Percentiles rank a stretch among this genome's conserved stretches.
Conservation (phyloP, 2,888 invertebrate genomes). For the Hyalella azteca region DNA sequence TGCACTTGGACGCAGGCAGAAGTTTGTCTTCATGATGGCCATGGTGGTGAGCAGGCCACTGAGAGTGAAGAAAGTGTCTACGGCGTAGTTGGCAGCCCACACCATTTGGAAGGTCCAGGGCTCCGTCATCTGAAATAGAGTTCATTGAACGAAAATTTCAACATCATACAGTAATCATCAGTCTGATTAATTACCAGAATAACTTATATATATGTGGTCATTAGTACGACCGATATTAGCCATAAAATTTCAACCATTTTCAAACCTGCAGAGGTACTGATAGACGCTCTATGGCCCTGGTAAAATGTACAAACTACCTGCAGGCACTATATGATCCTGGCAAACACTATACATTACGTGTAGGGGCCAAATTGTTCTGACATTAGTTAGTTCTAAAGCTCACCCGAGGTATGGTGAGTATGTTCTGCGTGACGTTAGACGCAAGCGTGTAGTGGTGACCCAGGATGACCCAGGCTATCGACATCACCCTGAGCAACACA, state of each 20-base stretch:
- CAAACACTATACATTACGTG: too few species aligned
- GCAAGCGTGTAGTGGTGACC: slow-evolving; percentile 49
- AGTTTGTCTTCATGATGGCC: slow-evolving; percentile 20
- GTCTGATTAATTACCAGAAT: too few species aligned
- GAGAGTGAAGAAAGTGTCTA: slow-evolving; percentile 52
- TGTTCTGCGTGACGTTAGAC: not conserved
- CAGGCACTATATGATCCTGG: too few species aligned
- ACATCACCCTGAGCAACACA: slow-evolving; percentile 46
- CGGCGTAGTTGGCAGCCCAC: slow-evolving; percentile 40
- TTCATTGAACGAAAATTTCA: too few species aligned
- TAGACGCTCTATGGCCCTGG: too few species aligned
- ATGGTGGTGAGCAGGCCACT: slow-evolving; percentile 44
- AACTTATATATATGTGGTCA: too few species aligned
- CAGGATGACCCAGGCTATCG: slow-evolving; percentile 48
- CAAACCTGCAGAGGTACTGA: too few species aligned
- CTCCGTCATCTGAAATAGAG: slow-evolving; percentile 40
- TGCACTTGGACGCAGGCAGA: not conserved
- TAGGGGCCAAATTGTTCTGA: too few species aligned
- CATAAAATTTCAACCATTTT: too few species aligned
- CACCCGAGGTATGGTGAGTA: not conserved
- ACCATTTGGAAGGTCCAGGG: slow-evolving; percentile 38
- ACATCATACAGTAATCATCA: too few species aligned
- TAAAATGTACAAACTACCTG: too few species aligned
- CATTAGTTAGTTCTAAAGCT: not conserved
- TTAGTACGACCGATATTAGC: too few species aligned